Conservation (phyloP, 2,797 vertebrate genomes). For the Oreortyx pictus region DNA sequence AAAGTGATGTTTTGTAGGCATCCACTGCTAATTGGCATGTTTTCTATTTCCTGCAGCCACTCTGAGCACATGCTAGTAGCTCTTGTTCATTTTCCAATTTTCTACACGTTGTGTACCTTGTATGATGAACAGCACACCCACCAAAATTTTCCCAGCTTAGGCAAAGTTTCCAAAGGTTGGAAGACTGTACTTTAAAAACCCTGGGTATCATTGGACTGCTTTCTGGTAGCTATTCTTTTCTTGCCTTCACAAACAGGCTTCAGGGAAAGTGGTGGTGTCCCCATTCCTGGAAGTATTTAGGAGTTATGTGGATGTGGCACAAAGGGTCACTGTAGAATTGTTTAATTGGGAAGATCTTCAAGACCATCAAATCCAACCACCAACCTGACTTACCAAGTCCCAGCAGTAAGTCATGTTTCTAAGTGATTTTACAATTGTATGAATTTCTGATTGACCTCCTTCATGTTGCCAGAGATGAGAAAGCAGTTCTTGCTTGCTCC, state of each 20-base stretch:
- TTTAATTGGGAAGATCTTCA: neutral
- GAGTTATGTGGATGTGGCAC: neutral
- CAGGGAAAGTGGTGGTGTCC: neutral
- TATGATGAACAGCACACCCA: neutral
- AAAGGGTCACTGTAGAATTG: neutral
- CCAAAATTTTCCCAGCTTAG: neutral
- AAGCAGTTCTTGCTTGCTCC: neutral
- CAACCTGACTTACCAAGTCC: neutral
- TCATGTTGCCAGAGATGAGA: neutral
- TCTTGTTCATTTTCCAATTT: neutral
- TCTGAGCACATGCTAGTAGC: neutral
- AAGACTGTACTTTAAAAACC: neutral
- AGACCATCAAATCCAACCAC: neutral
- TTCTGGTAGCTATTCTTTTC: neutral
- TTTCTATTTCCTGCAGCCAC: slow-evolving; percentile 11
- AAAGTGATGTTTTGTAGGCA: slow-evolving; percentile 39
- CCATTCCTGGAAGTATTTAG: neutral
- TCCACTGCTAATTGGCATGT: slow-evolving; percentile 10
- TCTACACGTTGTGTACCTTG: neutral
- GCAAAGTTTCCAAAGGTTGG: neutral
- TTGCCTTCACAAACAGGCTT: neutral
- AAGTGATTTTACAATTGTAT: neutral
- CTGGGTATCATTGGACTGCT: neutral
- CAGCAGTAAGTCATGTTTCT: neutral
- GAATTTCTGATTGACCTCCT: neutral